phyloP scores from a whole-genome alignment of 2,797 vertebrate genomes.

The Apodemus agrarius region DNA sequence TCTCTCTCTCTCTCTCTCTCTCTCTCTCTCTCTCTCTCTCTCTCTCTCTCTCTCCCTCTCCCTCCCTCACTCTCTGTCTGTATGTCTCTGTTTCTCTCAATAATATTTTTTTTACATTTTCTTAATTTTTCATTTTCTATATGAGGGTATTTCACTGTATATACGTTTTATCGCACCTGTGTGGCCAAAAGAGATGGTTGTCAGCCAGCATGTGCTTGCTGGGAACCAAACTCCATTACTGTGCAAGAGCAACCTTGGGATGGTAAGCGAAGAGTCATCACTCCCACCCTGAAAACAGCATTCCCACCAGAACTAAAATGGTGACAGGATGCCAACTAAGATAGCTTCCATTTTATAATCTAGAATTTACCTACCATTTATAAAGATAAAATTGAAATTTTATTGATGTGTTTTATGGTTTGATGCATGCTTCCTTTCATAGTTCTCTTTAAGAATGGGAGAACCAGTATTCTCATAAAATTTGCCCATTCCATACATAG shows the following conservation, averaged over 20 bases:
- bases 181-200: background rate
- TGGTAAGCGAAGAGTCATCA: too few relatives aligned
- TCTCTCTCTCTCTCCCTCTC: background rate
- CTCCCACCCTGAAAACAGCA: background rate
- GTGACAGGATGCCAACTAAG: background rate
- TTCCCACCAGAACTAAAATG: background rate
- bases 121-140: background rate
- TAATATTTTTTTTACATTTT: background rate
- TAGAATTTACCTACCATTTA: background rate
- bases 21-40: background rate
- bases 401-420: too few relatives aligned
- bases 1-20: background rate
- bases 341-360: background rate
- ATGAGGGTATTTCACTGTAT: background rate
- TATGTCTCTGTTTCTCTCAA: too few relatives aligned
- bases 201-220: background rate
- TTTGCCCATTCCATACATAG: background rate
- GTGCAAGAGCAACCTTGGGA: background rate
- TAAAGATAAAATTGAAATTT: background rate
- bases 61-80: too few relatives aligned
- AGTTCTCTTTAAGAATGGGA: background rate
- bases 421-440: background rate
- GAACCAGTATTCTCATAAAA: background rate
- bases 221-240: background rate
- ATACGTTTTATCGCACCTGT: background rate